Percentiles rank a stretch among this genome's conserved stretches.
These are phyloP conservation scores for Lepetodrilus schrolli DNA, from an alignment of 2,888 invertebrate species.

Conservation along the genomic window DNA sequence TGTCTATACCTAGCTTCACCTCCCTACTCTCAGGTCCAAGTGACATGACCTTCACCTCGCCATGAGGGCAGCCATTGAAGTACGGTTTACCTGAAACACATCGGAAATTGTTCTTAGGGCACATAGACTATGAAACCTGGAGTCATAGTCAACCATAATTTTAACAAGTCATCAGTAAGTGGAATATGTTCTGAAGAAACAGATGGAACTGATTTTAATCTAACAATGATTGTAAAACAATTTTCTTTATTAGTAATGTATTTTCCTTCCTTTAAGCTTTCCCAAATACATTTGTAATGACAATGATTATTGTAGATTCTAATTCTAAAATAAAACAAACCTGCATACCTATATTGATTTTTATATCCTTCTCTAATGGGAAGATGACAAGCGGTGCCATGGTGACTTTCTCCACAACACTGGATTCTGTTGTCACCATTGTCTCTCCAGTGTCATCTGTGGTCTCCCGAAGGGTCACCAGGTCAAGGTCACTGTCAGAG, in stretches of 20 bases:
- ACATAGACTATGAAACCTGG: too few species aligned
- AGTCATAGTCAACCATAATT: background rate
- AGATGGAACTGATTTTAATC: background rate
- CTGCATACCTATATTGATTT: background rate
- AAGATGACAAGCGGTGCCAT: background rate
- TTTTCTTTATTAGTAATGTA: background rate
- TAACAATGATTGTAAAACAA: background rate
- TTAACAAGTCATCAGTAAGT: too few species aligned
- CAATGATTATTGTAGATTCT: too few species aligned
- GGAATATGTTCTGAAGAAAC: too few species aligned
- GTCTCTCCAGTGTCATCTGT: background rate
- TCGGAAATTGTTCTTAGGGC: background rate
- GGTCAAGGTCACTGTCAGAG: background rate
- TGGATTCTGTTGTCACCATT: background rate
- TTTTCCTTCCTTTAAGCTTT: background rate
- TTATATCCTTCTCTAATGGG: background rate
- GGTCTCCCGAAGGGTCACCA: background rate
- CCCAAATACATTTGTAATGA: too few species aligned
- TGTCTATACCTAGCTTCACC: conserved; percentile 44
- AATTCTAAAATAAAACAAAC: background rate
- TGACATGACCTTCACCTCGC: conserved; percentile 48
- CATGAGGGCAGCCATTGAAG: conserved; percentile 60
- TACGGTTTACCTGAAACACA: conserved; percentile 50
- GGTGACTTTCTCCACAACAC: background rate
- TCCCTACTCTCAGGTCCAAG: conserved; percentile 46